These are phyloP conservation scores for Agrilus planipennis DNA, from an alignment of 1,140 invertebrate species.

Conservation along the genomic window DNA sequence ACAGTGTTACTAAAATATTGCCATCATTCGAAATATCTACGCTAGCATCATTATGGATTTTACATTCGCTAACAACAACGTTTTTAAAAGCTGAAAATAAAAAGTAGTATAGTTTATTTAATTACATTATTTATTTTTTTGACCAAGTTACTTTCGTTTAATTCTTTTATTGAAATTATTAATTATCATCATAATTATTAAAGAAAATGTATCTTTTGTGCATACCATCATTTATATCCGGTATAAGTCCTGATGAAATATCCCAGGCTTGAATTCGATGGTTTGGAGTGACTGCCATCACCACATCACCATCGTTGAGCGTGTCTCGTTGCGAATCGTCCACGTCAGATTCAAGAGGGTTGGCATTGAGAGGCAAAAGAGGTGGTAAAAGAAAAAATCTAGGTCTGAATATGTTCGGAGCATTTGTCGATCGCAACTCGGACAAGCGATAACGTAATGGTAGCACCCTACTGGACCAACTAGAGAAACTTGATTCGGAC, in stretches of 20 bases:
- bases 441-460: constrained; percentile 21
- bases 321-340: constrained; percentile 32
- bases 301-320: constrained; percentile 30
- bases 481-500: constrained; percentile 30
- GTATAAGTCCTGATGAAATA: constrained; percentile 56
- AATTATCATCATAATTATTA: not conserved
- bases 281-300: constrained; percentile 36
- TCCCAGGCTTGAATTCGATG: constrained; percentile 78
- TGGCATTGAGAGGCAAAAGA: constrained; percentile 33
- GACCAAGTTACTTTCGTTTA: not conserved
- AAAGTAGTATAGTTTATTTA: constrained; percentile 10
- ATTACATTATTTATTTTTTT: constrained; percentile 1
- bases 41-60: constrained; percentile 78
- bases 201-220: constrained; percentile 8
- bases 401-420: constrained; percentile 24
- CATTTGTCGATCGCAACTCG: constrained; percentile 20
- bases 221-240: constrained; percentile 63
- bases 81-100: constrained; percentile 53
- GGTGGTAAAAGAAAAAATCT: no score
- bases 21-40: constrained; percentile 75
- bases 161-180: constrained; percentile 5
- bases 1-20: constrained; percentile 59
- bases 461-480: constrained; percentile 23
- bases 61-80: constrained; percentile 67
- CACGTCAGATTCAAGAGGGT: constrained; percentile 31